phyloP scores from a whole-genome alignment of 2,888 invertebrate species.

The Hirtodrosophila trivittata region DNA sequence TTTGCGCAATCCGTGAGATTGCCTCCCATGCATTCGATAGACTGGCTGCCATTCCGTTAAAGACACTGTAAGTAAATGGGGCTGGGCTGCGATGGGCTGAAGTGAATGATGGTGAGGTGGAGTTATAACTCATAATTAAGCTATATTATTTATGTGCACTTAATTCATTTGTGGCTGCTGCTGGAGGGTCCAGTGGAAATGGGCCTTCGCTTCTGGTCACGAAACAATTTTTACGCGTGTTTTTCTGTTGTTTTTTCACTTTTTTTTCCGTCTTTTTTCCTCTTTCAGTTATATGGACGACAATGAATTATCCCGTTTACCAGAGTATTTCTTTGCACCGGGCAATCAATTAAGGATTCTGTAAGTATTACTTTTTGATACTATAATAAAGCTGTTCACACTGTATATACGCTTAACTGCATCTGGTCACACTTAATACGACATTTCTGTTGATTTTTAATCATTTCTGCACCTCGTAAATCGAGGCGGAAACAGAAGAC shows the following conservation, averaged over 20 bases:
- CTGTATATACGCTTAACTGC: slow-evolving; percentile 2
- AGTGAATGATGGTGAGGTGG: neutral
- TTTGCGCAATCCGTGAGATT: slow-evolving; percentile 83
- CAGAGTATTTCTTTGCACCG: slow-evolving; percentile 82
- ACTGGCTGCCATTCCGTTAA: slow-evolving; percentile 79
- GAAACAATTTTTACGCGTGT: slow-evolving; percentile 5
- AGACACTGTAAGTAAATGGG: slow-evolving; percentile 73
- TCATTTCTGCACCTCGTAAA: neutral
- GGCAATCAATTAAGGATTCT: slow-evolving; percentile 82
- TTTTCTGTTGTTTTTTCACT: slow-evolving; percentile 1
- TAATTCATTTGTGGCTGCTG: slow-evolving; percentile 46
- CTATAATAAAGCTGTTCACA: slow-evolving; percentile 1
- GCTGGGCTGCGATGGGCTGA: too few species aligned
- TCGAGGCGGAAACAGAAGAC: neutral
- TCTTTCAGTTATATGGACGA: slow-evolving; percentile 84
- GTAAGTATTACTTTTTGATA: slow-evolving; percentile 80
- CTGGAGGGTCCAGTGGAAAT: slow-evolving; percentile 23
- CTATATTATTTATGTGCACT: slow-evolving; percentile 71
- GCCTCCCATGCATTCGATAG: slow-evolving; percentile 81
- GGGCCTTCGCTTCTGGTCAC: slow-evolving; percentile 11
- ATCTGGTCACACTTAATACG: slow-evolving; percentile 11
- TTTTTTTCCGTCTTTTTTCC: slow-evolving; percentile 15
- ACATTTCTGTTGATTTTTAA: neutral
- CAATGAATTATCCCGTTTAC: slow-evolving; percentile 83
- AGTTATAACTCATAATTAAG: slow-evolving; percentile 69